Conservation (phyloP, 2,113 vertebrate species). For the Myotis lucifugus region DNA sequence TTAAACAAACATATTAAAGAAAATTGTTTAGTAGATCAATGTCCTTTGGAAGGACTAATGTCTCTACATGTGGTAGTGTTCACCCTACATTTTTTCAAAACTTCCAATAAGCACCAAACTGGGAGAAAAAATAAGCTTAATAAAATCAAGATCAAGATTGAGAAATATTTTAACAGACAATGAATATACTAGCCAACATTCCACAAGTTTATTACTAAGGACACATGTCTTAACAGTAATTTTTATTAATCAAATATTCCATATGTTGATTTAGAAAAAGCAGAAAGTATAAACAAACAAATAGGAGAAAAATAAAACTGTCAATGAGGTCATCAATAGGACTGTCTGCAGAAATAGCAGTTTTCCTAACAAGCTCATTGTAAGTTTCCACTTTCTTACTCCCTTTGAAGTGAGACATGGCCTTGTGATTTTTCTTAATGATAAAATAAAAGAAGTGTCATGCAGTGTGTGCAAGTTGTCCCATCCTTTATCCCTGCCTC, state of each 20-base stretch:
- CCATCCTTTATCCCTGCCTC: background rate
- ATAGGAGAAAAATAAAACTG: background rate
- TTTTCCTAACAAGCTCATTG: background rate
- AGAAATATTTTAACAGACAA: slow-evolving; percentile 56
- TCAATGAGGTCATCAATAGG: background rate
- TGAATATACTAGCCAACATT: slow-evolving; percentile 43
- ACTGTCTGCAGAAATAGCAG: background rate
- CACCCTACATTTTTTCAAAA: slow-evolving; percentile 35
- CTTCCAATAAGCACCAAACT: background rate
- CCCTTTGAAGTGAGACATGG: background rate
- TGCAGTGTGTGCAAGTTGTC: background rate
- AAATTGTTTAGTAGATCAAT: background rate
- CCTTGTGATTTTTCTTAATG: slow-evolving; percentile 29
- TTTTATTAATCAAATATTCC: slow-evolving; percentile 42
- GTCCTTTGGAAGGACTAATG: background rate
- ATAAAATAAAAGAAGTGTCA: background rate
- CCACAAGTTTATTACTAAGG: slow-evolving; percentile 35
- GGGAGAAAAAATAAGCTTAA: slow-evolving; percentile 36
- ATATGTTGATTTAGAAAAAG: slow-evolving; percentile 42
- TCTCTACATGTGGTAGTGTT: background rate
- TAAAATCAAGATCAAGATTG: slow-evolving; percentile 49
- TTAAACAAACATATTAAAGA: background rate
- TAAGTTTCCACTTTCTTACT: background rate
- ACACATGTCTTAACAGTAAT: background rate
- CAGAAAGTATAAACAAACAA: slow-evolving; percentile 43